Conservation (phyloP, 2,797 vertebrate genomes). For the Sebastes aleutianus region DNA sequence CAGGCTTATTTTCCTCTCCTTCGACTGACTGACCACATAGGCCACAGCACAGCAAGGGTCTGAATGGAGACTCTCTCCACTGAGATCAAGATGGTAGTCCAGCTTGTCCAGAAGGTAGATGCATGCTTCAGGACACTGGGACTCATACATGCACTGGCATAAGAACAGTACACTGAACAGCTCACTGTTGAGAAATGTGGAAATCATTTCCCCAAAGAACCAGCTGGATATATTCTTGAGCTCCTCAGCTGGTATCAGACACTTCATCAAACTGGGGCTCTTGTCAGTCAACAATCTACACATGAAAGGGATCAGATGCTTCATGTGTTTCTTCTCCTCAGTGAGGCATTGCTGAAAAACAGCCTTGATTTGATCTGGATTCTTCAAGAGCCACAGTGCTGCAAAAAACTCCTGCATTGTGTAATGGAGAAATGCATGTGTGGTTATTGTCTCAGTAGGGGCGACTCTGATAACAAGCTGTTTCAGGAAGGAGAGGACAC, state of each 20-base stretch:
- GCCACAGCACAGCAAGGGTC: constrained; percentile 35
- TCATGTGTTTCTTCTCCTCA: constrained; percentile 56
- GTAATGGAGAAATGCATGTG: constrained; percentile 61
- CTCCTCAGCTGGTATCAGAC: constrained; percentile 18
- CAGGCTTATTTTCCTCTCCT: constrained; percentile 25
- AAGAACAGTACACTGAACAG: background rate
- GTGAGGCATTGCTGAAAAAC: constrained; percentile 50
- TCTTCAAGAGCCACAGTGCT: constrained; percentile 62
- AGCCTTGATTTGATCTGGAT: constrained; percentile 29
- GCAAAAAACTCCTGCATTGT: constrained; percentile 72
- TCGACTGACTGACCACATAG: constrained; percentile 29
- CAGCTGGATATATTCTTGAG: background rate
- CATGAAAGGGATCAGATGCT: constrained; percentile 59
- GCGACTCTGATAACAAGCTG: background rate
- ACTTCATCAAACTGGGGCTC: constrained; percentile 10
- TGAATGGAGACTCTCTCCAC: background rate
- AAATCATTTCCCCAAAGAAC: constrained; percentile 26
- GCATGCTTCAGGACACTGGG: constrained; percentile 33
- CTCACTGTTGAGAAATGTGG: background rate
- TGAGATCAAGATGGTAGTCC: constrained; percentile 16
- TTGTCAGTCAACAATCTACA: constrained; percentile 47
- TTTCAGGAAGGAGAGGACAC: constrained; percentile 44
- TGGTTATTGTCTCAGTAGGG: background rate
- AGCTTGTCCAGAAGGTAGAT: constrained; percentile 12
- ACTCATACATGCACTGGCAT: constrained; percentile 42